Percentiles rank a stretch among this genome's conserved stretches.
Conservation (phyloP, 2,113 vertebrate species). For the Emydocephalus ijimae region DNA sequence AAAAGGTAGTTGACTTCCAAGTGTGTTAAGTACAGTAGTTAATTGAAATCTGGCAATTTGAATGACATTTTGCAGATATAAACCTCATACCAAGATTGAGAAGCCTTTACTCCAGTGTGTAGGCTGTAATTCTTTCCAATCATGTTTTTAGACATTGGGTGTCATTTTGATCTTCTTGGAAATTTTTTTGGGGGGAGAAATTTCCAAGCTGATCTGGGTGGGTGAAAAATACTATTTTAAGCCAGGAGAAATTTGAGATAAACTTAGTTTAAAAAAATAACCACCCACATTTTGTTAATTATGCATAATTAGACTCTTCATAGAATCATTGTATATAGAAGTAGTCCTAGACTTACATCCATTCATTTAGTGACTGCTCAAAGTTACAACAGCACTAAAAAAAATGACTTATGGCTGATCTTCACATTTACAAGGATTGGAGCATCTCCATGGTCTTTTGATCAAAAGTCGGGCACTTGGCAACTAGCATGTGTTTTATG, state of each 20-base stretch:
- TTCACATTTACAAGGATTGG: too few species aligned
- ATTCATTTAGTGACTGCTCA: too few species aligned
- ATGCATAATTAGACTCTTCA: not conserved
- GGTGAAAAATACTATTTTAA: not conserved
- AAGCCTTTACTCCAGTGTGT: not conserved
- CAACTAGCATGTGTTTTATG: too few species aligned
- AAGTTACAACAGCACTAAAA: too few species aligned
- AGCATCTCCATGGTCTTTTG: too few species aligned
- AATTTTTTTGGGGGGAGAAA: fast-evolving
- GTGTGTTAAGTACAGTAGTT: not conserved
- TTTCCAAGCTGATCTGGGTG: not conserved
- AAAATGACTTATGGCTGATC: too few species aligned
- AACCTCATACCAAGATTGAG: not conserved
- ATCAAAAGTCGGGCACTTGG: too few species aligned
- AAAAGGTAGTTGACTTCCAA: not conserved
- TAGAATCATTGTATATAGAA: too few species aligned
- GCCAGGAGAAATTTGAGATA: not conserved
- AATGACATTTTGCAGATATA: not conserved
- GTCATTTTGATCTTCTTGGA: not conserved
- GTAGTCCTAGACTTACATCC: too few species aligned
- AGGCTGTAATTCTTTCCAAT: not conserved
- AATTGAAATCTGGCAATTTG: not conserved
- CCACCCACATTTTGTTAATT: not conserved
- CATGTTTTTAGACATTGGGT: not conserved
- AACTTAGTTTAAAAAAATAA: not conserved